Base-by-base conservation (phyloP, 2,888 invertebrate genomes). In the Melanotus villosus region DNA sequence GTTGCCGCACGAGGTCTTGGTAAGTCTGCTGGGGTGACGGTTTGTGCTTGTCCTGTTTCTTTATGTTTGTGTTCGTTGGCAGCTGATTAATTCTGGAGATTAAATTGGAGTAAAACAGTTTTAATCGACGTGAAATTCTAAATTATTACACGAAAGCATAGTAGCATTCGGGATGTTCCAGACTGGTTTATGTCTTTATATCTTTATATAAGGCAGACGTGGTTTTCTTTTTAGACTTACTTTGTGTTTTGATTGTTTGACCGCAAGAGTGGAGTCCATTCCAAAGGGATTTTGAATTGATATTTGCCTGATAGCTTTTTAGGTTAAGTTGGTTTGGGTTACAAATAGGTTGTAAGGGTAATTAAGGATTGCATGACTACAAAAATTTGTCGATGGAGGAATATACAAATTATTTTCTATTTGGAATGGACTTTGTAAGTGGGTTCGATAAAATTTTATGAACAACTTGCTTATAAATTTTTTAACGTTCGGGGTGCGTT, bases 1-100 rank as follows among this genome's bases (percentile, higher is more conserved):
- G 98, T 98, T 19, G 98, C 98, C 52, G 97, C 98, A 0, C 89
- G 95, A 78, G 95, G 95, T 66, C 85, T 95, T 76, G 95, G 92
- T 84, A n/a, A n/a, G n/a, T 62, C 66, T 70, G 21, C 12, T n/a
- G 3, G 12, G 9, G n/a, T 16, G 54, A 34, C 12, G 23, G 23
- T 50, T 50, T 50, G 26, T 26, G 23, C 47, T 50, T 50, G 47
- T 43, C 19, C 43, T 26, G 7, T 50, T 50, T 26, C 26, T 50
- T 12, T n/a, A n/a, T 68, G 36, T 23, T 47, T 47, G 34, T 21
- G 21, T 23, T 30, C 23, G 41, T 38, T 65, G 65, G 65, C 65
- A 47, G 57, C 32, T 43, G 6, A 62, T 47, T 47, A 10, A 47
- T 47, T 65, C 26, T 57, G 65, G 65, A 47, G 16, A 21, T 54